Evolutionary conservation across 1,140 invertebrate genomes (phyloP), one percentile per base, ranked within the genome.

Genomic region (Sycophila sp.): DNA sequence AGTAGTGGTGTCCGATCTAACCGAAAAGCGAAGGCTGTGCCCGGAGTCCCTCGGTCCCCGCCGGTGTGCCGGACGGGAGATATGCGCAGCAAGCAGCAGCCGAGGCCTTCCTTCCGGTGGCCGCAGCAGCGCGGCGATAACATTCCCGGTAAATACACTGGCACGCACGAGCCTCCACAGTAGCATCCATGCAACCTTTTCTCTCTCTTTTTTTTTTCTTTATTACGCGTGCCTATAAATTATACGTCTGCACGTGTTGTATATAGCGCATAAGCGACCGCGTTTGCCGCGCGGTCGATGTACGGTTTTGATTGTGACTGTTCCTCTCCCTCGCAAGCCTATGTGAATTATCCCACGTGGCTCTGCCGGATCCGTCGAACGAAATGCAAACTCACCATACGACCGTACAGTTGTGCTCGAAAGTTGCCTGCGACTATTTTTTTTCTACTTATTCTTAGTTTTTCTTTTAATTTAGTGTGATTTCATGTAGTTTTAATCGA

Each of bases 41-140:
- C 53, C 28, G 56, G 38, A 45, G 26, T n/a, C 22, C 53, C 56
- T 19, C 45, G 78, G 76, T 70, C 53, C 68, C 78, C 76, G 81
- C 78, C 82, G 80, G 75, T 76, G 69, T 76, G 77, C 74, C 78
- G 82, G 82, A 83, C 76, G 77, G 83, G 75, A 85, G 83, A 86
- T 83, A 86, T 86, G 85, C 85, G 85, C 76, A 86, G 85, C 83
- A 86, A 85, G 81, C 85, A 86, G 76, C 85, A 86, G 76, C 85
- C 84, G 64, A 86, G 85, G 85, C 84, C 85, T 81, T 86, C 85
- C 76, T 86, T 85, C 80, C 84, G 85, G 78, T 86, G 85, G 85
- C 83, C 84, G 78, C 84, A 85, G 76, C 85, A 86, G 74, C 83
- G 85, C 80, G 84, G 83, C 78, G 84, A 85, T 83, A 86, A 85